Percentiles rank a stretch among this genome's conserved stretches.
These are phyloP conservation scores for Yponomeuta evonymella DNA, from an alignment of 2,888 invertebrate genomes.

Conservation along the genomic window DNA sequence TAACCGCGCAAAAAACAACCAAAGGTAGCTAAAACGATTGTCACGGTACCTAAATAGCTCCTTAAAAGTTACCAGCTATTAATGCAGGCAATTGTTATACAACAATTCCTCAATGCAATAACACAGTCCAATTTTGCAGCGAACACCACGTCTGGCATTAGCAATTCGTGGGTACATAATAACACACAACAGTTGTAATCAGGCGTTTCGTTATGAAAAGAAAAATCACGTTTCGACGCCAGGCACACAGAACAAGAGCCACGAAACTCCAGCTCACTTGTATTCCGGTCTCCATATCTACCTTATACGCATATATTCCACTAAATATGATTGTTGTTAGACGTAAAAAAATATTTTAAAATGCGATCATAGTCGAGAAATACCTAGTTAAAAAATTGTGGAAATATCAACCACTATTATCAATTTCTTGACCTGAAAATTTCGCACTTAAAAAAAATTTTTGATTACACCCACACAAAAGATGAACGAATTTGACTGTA, in stretches of 20 bases:
- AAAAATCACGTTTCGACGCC: conserved; percentile 64
- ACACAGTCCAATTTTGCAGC: conserved; percentile 36
- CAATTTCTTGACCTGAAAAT: no score
- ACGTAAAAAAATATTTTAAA: no score
- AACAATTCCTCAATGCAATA: conserved; percentile 12
- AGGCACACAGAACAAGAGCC: conserved; percentile 28
- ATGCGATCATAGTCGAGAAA: no score
- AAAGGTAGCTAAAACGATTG: neutral
- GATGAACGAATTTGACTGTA: no score
- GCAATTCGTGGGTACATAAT: conserved; percentile 68
- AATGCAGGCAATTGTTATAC: conserved; percentile 18
- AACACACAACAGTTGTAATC: conserved; percentile 67
- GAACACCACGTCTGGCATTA: conserved; percentile 49
- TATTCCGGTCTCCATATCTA: no score
- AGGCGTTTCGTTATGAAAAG: conserved; percentile 56
- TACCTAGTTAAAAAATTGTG: no score
- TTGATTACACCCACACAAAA: no score
- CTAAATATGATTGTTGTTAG: no score
- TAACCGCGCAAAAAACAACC: neutral
- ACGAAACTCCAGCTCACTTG: neutral
- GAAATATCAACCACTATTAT: no score
- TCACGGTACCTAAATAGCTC: neutral
- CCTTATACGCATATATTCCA: no score
- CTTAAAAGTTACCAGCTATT: neutral
- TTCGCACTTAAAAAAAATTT: no score